Evolutionary conservation across 2,888 invertebrate genomes (phyloP).

Genomic region (Abrostola tripartita): DNA sequence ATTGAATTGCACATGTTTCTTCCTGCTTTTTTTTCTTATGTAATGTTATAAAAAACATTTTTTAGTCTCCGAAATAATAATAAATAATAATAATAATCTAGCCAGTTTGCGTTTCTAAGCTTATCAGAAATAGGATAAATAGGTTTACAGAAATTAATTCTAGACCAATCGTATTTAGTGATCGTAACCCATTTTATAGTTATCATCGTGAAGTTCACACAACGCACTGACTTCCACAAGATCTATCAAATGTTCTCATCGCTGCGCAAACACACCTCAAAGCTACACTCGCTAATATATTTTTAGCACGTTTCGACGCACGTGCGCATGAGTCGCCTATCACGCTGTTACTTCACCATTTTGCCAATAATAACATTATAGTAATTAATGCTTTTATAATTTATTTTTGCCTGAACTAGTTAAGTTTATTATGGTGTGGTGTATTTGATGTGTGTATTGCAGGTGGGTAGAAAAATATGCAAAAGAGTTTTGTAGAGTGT

Average conservation of each 20-base stretch:
- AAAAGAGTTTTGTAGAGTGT: neutral
- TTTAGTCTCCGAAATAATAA: too few species aligned
- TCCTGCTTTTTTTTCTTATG: too few species aligned
- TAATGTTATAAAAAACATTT: too few species aligned
- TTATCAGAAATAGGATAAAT: too few species aligned
- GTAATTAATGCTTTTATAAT: conserved; percentile 13
- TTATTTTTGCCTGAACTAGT: conserved; percentile 11
- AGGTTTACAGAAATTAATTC: conserved; percentile 1
- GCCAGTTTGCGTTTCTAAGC: too few species aligned
- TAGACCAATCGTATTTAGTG: conserved; percentile 17
- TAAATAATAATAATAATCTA: too few species aligned
- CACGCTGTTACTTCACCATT: conserved; percentile 32
- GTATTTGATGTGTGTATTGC: conserved; percentile 9
- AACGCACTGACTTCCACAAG: conserved; percentile 18
- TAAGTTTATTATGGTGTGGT: neutral
- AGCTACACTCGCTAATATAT: conserved; percentile 35
- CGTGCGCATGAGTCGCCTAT: conserved; percentile 36
- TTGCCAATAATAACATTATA: conserved; percentile 32
- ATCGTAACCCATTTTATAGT: conserved; percentile 29
- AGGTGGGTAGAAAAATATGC: neutral
- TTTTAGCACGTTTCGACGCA: conserved; percentile 54
- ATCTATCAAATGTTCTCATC: conserved; percentile 24
- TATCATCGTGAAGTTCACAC: conserved; percentile 22
- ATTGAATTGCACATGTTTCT: too few species aligned
- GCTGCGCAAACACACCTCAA: conserved; percentile 28